A percentile compares a stretch with the other conserved stretches of the same genome.
These are phyloP conservation scores for Apis mellifera DNA, from an alignment of 1,140 invertebrate species.

Conservation along the genomic window Amel_HAv3.1 CM009935.2:2623501-2624000, in stretches of 20 bases:
- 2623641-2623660: background rate
- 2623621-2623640: background rate
- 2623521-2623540: no score
- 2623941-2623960: no score
- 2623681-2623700: conserved; percentile 52
- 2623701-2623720: conserved; percentile 52
- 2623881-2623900: no score
- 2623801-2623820: background rate
- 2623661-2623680: background rate
- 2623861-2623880: no score
- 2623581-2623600: background rate
- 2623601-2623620: background rate
- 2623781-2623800: conserved; percentile 37
- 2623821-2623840: background rate
- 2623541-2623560: background rate
- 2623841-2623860: background rate
- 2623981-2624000: background rate
- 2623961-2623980: no score
- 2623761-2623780: conserved; percentile 40
- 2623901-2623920: no score
- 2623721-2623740: conserved; percentile 43
- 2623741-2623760: conserved; percentile 49
- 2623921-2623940: no score
- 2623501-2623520: no score
- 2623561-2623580: background rate